phyloP scores from a whole-genome alignment of 2,797 vertebrate genomes.

The Pangasius mekongensis region DNA sequence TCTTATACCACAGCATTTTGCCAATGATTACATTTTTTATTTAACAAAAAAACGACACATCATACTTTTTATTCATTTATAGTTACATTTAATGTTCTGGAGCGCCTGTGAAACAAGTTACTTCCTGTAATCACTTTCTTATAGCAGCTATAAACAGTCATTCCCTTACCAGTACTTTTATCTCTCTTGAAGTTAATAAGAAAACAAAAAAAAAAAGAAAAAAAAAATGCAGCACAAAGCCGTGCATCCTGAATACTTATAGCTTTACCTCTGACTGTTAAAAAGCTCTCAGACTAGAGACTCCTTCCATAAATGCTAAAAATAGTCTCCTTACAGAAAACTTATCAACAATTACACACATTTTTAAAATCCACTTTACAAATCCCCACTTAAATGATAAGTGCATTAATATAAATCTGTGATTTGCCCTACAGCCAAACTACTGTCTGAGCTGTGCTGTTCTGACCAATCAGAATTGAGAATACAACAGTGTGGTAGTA shows the following conservation, averaged over 20 bases:
- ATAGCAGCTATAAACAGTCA: background rate
- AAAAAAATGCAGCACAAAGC: background rate
- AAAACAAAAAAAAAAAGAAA: background rate
- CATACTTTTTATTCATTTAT: background rate
- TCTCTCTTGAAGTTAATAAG: background rate
- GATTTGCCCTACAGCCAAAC: background rate
- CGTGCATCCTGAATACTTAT: background rate
- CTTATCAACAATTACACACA: background rate
- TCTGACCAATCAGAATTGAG: background rate
- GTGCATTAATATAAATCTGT: background rate
- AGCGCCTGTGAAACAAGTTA: background rate
- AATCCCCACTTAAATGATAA: background rate
- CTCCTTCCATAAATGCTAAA: background rate
- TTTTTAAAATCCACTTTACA: background rate
- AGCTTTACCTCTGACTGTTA: background rate
- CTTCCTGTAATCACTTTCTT: background rate
- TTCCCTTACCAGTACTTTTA: background rate
- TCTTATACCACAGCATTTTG: background rate
- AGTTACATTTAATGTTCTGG: background rate
- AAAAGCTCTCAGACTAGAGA: background rate
- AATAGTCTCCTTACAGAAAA: background rate
- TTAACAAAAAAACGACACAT: background rate
- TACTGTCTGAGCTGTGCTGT: background rate
- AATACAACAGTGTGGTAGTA: background rate
- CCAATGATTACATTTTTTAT: background rate